Evolutionary conservation across 2,113 vertebrate species (phyloP).

Genomic region (Micromys minutus): DNA sequence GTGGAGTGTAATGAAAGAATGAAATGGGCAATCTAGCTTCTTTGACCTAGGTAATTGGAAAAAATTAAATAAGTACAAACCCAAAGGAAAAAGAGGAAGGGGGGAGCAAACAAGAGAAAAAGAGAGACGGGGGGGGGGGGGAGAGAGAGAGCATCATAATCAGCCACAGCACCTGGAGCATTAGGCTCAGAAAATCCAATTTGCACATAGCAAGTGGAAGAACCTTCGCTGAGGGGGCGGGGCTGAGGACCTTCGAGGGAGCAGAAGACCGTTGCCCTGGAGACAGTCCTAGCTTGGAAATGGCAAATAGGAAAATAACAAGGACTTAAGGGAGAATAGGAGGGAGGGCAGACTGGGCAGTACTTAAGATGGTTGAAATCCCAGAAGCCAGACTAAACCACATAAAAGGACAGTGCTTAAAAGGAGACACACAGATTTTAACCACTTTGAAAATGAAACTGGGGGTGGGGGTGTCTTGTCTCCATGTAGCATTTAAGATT

Average conservation of each 20-base stretch:
- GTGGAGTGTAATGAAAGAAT: background rate
- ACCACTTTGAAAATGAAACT: conserved; percentile 55
- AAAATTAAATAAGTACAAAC: conserved; percentile 73
- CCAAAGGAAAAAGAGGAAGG: conserved; percentile 24
- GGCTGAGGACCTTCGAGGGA: conserved; percentile 49
- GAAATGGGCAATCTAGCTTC: conserved; percentile 54
- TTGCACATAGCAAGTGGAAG: conserved; percentile 65
- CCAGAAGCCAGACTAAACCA: conserved; percentile 63
- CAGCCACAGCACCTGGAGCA: conserved; percentile 64
- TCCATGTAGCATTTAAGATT: background rate
- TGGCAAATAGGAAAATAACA: conserved; percentile 76
- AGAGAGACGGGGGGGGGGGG: background rate
- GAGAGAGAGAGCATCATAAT: background rate
- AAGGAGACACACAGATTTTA: conserved; percentile 61
- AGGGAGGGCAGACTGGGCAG: background rate
- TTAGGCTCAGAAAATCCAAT: conserved; percentile 76
- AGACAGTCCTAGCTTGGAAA: conserved; percentile 74
- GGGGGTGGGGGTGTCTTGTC: background rate
- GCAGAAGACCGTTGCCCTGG: conserved; percentile 74
- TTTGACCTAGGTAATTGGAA: conserved; percentile 28
- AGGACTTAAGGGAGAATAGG: conserved; percentile 53
- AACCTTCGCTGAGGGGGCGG: conserved; percentile 16
- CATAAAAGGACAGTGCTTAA: conserved; percentile 56
- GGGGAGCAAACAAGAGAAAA: background rate
- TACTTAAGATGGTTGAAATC: conserved; percentile 53